Conservation (phyloP, 2,888 invertebrate species). For the Leptogaster cylindrica region DNA sequence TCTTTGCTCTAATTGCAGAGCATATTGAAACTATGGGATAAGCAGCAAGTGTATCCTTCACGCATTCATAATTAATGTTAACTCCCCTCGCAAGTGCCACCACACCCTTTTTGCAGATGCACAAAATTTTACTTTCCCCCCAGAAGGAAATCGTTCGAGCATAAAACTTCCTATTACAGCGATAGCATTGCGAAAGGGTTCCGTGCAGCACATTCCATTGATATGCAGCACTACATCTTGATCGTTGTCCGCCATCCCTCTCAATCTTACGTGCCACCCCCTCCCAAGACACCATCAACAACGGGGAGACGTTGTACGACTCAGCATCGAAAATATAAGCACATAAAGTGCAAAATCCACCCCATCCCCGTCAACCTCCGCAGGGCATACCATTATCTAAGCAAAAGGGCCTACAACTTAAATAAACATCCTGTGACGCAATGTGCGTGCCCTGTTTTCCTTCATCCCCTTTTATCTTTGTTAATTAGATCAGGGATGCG, state of each 20-base stretch:
- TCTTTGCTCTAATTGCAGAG: no score
- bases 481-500: conserved; percentile 42
- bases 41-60: no score
- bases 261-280: conserved; percentile 17
- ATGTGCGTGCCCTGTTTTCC: conserved; percentile 41
- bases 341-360: conserved; percentile 39
- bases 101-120: not conserved
- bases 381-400: conserved; percentile 21
- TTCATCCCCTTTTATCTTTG: conserved; percentile 40
- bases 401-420: conserved; percentile 23
- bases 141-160: conserved; percentile 13
- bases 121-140: not conserved
- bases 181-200: conserved; percentile 32
- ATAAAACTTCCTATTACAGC: conserved; percentile 21
- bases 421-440: conserved; percentile 39
- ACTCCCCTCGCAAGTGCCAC: no score
- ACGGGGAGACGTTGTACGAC: not conserved
- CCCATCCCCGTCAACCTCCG: conserved; percentile 24
- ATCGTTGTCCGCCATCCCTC: no score
- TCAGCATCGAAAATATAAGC: conserved; percentile 27
- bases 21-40: no score
- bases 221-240: conserved; percentile 19
- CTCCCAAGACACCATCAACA: not conserved
- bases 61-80: no score
- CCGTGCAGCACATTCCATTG: conserved; percentile 30